Percentiles rank a stretch among this genome's conserved stretches.
phyloP scores from a whole-genome alignment of 2,888 invertebrate genomes.

The Pyrocoelia pectoralis region DNA sequence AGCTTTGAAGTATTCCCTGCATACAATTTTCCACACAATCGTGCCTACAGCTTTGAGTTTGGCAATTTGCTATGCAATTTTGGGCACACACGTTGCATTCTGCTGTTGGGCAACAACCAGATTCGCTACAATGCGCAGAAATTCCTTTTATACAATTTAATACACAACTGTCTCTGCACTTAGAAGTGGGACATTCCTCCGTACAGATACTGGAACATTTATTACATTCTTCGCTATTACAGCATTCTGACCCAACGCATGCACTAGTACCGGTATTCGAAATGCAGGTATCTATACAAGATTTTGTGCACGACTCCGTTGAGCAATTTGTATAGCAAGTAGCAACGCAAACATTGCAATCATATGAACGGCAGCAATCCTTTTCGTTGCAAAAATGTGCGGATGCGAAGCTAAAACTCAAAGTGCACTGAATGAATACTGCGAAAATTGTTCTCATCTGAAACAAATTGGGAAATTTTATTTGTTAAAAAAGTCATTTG shows the following conservation, averaged over 20 bases:
- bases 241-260: conserved; percentile 16
- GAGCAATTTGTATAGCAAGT: conserved; percentile 16
- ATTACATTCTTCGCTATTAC: conserved; percentile 10
- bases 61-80: conserved; percentile 6
- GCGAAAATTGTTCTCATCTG: background rate
- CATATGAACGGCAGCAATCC: background rate
- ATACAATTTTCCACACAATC: conserved; percentile 13
- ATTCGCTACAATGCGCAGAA: conserved; percentile 11
- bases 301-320: conserved; percentile 11
- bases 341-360: conserved; percentile 20
- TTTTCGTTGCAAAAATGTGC: conserved; percentile 14
- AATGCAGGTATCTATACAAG: conserved; percentile 18
- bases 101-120: conserved; percentile 6
- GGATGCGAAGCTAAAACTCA: background rate
- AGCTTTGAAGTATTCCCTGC: background rate
- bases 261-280: background rate
- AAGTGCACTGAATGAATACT: background rate
- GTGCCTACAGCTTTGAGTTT: conserved; percentile 8
- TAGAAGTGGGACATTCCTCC: conserved; percentile 7
- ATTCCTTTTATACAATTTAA: conserved; percentile 12
- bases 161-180: conserved; percentile 1
- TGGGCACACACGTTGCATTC: conserved; percentile 13
- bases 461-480: too few species aligned
- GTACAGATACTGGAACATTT: conserved; percentile 12
- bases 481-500: too few species aligned